Percentiles rank a stretch among this genome's conserved stretches.
Conservation (phyloP, 2,113 vertebrate genomes). For the Desmodus rotundus region DNA sequence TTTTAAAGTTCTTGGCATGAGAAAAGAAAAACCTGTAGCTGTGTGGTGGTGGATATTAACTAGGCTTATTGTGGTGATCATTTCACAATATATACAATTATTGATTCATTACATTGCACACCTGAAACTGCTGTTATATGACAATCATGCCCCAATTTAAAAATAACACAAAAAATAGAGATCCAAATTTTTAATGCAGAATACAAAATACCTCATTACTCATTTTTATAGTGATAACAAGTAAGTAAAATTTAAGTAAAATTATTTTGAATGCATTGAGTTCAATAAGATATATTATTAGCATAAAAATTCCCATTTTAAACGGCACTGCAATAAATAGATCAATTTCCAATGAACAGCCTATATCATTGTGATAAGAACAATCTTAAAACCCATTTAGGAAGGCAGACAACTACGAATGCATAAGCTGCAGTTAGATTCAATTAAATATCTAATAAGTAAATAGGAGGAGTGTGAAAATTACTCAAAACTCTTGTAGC, state of each 20-base stretch:
- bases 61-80: neutral
- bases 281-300: neutral
- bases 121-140: neutral
- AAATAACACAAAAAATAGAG: neutral
- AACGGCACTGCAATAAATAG: neutral
- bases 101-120: neutral
- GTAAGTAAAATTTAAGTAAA: neutral
- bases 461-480: neutral
- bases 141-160: neutral
- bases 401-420: neutral
- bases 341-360: neutral
- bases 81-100: neutral
- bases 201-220: neutral
- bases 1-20: neutral
- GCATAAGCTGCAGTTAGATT: neutral
- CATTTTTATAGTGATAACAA: neutral
- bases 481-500: neutral
- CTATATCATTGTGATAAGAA: neutral
- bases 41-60: neutral
- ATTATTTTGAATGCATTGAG: neutral
- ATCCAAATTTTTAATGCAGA: neutral
- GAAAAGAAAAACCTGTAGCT: neutral
- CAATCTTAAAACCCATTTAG: neutral
- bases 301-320: neutral
- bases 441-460: neutral